These are phyloP conservation scores for Melipona bicolor DNA, from an alignment of 2,888 invertebrate species.

Conservation along the genomic window DNA sequence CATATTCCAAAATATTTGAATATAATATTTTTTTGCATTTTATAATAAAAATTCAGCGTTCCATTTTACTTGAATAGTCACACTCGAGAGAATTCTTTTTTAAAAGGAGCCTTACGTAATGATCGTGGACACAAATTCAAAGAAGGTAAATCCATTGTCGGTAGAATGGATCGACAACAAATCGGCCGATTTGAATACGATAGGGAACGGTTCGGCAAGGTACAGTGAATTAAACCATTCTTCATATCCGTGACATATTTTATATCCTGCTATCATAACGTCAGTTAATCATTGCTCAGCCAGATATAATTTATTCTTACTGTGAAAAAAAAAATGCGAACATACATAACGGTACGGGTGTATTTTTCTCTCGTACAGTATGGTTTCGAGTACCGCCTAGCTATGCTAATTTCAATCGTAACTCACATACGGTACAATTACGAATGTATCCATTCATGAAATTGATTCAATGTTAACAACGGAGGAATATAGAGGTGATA, in stretches of 20 bases:
- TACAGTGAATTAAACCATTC: constrained; percentile 50
- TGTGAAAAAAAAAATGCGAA: constrained; percentile 15
- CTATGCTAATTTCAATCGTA: constrained; percentile 49
- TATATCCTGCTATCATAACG: constrained; percentile 40
- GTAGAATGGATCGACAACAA: constrained; percentile 16
- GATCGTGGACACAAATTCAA: constrained; percentile 3
- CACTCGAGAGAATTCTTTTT: neutral
- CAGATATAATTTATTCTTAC: constrained; percentile 45
- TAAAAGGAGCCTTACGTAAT: neutral
- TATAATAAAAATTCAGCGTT: too few relatives aligned
- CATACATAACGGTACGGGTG: constrained; percentile 25
- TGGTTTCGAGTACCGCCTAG: neutral
- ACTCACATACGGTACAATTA: constrained; percentile 25
- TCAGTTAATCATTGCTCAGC: constrained; percentile 41
- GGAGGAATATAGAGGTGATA: neutral
- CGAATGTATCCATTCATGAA: constrained; percentile 46
- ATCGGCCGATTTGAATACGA: constrained; percentile 27
- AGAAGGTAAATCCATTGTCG: constrained; percentile 34
- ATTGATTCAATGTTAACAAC: constrained; percentile 24
- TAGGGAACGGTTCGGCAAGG: constrained; percentile 9
- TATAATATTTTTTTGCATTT: too few relatives aligned
- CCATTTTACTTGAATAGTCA: neutral
- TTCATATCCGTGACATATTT: constrained; percentile 45
- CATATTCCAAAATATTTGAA: neutral
- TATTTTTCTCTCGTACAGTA: neutral